A percentile compares a stretch with the other conserved stretches of the same genome.
Conservation (phyloP, 2,113 vertebrate genomes). For the Xerus inauris region DNA sequence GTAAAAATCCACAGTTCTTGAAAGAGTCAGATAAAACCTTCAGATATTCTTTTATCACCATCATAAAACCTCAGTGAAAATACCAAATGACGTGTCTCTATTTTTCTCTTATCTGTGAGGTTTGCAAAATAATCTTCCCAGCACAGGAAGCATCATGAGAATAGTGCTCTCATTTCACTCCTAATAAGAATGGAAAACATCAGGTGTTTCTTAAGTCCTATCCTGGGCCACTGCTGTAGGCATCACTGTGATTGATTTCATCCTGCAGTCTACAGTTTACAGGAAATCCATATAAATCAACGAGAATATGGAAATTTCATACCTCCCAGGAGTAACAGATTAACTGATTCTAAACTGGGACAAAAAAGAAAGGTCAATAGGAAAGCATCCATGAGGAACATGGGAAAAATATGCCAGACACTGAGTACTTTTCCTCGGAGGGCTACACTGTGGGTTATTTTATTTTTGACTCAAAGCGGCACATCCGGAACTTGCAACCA, state of each 20-base stretch:
- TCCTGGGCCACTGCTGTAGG: not conserved
- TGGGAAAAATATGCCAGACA: not conserved
- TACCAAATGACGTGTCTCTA: not conserved
- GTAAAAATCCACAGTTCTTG: slow-evolving; percentile 79
- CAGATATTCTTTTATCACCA: slow-evolving; percentile 64
- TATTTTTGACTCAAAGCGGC: not conserved
- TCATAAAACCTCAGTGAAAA: slow-evolving; percentile 71
- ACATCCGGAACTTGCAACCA: not conserved
- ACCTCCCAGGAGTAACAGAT: slow-evolving; percentile 72
- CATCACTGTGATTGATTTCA: slow-evolving; percentile 74
- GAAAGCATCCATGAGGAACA: slow-evolving; percentile 27
- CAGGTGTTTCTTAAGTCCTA: slow-evolving; percentile 65
- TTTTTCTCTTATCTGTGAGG: not conserved
- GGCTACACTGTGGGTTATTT: not conserved
- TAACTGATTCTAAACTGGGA: slow-evolving; percentile 73
- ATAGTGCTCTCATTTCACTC: slow-evolving; percentile 43
- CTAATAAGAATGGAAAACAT: slow-evolving; percentile 58
- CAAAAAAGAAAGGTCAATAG: slow-evolving; percentile 68
- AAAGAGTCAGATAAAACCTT: slow-evolving; percentile 71
- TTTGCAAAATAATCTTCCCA: not conserved
- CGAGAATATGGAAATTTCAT: slow-evolving; percentile 75
- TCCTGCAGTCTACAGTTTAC: slow-evolving; percentile 68
- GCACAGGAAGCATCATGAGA: not conserved
- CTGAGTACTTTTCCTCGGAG: not conserved
- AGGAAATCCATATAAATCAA: slow-evolving; percentile 81